Base-by-base conservation (phyloP, 2,797 vertebrate species). In the Melanitta fusca region DNA sequence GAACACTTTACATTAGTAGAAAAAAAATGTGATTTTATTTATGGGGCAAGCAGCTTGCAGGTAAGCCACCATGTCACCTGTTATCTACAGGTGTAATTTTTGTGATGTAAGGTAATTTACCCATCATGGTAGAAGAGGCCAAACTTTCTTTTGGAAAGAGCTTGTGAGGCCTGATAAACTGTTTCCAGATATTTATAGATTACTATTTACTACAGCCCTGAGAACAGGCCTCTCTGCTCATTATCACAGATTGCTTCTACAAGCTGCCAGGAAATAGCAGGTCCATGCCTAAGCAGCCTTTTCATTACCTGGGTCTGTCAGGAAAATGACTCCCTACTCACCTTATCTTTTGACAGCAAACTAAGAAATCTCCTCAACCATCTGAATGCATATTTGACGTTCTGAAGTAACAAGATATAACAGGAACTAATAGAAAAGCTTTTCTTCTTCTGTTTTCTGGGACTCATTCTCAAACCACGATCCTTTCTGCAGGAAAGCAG, bases 281-380 rank as follows among this genome's bases (percentile, higher is more conserved):
- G 39, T 65, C 34, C 57, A 36, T 51, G 36, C 61, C 32, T 49
- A 88, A 83, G 38, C 60, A 65, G 17, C 57, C 13, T 69, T 88
- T 87, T 92, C 60, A 90, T 75, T 83, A 80, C 27, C 54, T 60
- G 10, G 27, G 78, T 77, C 56, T 92, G 38, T 87, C 51, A 91
- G 75, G 88, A 92, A 93, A 83, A 80, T 70, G 25, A 57, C 80
- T 88, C 20, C 49, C 9, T 27, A 45, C 89, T 95, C 66, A 56
- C 43, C 65, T 88, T 75, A 45, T 58, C 38, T 85, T 93, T 68
- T 74, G 56, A 60, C 27, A 85, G 49, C 0, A 5, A 51, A 17
- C 57, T 72, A 43, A 68, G 66, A 95, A 89, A 80, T 56, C 24
- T 39, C 8, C 30, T 21, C 64, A 85, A 74, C 20, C 17, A 53